Evolutionary conservation across 2,113 vertebrate genomes (phyloP).

Genomic region (Mesembrinibis cayennensis): DNA sequence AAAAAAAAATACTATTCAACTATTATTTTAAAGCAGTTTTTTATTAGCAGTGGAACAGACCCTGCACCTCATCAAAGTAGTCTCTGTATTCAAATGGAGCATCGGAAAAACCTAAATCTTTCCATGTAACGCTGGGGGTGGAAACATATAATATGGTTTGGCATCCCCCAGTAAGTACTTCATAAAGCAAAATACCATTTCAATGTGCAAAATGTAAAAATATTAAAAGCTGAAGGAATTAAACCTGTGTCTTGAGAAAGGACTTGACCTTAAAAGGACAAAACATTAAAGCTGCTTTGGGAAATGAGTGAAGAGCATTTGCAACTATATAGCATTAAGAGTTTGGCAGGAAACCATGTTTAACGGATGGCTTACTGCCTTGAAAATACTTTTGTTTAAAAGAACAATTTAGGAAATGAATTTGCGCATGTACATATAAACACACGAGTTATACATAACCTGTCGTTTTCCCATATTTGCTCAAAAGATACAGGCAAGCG

Average conservation of each 20-base stretch:
- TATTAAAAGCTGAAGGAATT: not conserved
- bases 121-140: not conserved
- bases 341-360: constrained; percentile 21
- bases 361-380: constrained; percentile 19
- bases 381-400: not conserved
- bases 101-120: not conserved
- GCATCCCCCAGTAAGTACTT: not conserved
- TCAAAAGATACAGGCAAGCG: not conserved
- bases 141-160: not conserved
- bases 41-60: not conserved
- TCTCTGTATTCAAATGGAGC: not conserved
- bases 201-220: not conserved
- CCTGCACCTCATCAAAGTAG: not conserved
- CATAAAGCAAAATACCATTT: not conserved
- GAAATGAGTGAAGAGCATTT: not conserved
- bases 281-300: constrained; percentile 6
- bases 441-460: not conserved
- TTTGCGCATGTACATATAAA: not conserved
- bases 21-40: not conserved
- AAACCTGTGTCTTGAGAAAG: not conserved
- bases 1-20: not conserved
- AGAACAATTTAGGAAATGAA: not conserved
- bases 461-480: not conserved
- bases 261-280: constrained; percentile 49
- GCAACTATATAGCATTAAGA: not conserved